These are phyloP conservation scores for Physocephala rufipes DNA, from an alignment of 2,888 invertebrate genomes.

Conservation along the genomic window DNA sequence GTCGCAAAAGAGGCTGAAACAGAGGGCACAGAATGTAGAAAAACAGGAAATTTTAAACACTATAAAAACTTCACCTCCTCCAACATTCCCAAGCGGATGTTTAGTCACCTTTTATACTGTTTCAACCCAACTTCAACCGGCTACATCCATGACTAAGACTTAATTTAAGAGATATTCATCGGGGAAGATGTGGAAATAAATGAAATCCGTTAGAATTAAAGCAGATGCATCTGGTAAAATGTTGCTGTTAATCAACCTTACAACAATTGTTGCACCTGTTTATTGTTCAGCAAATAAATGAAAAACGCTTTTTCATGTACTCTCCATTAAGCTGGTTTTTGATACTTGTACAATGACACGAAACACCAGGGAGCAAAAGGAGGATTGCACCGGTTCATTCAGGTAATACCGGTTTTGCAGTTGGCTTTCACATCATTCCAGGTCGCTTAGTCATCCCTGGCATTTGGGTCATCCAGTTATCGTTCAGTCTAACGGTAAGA, in stretches of 20 bases:
- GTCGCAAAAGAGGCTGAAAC: no score
- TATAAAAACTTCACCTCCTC: no score
- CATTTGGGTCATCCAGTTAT: no score
- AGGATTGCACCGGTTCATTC: no score
- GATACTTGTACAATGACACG: conserved; percentile 3
- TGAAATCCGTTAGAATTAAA: conserved; percentile 10
- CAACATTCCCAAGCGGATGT: no score
- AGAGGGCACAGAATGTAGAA: no score
- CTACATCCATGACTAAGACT: neutral
- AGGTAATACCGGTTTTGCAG: no score
- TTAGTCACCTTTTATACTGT: no score
- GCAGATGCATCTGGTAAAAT: conserved; percentile 3
- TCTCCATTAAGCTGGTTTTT: neutral
- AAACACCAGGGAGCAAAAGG: neutral
- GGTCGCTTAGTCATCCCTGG: neutral
- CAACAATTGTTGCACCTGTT: conserved; percentile 30
- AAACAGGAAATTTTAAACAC: no score
- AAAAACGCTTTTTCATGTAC: conserved; percentile 6
- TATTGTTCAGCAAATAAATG: conserved; percentile 26
- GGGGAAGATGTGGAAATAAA: conserved; percentile 20
- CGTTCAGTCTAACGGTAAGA: no score
- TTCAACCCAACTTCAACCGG: neutral
- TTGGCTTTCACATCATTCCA: no score
- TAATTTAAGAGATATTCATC: conserved; percentile 28
- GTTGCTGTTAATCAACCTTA: conserved; percentile 14